phyloP scores from a whole-genome alignment of 2,113 vertebrate genomes.

The cat (Felis catus) region F.catus_Fca126_mat1.0 CM031411.1:3018001-3018500 shows the following conservation, averaged over 20 bases:
- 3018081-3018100: not conserved
- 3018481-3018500: accelerated
- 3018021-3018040: not conserved
- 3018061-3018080: not conserved
- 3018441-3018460: not conserved
- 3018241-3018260: not conserved
- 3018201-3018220: not conserved
- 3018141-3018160: not conserved
- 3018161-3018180: not conserved
- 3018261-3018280: not conserved
- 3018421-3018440: not conserved
- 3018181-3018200: not conserved
- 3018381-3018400: not conserved
- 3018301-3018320: not conserved
- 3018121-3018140: not conserved
- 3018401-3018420: not conserved
- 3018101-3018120: not conserved
- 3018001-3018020: not conserved
- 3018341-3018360: too few species aligned
- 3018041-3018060: not conserved
- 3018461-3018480: not conserved
- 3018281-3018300: not conserved
- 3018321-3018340: not conserved
- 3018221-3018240: not conserved
- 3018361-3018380: not conserved